Base-by-base conservation (phyloP, 2,113 vertebrate species). In the Grallaria varia region DNA sequence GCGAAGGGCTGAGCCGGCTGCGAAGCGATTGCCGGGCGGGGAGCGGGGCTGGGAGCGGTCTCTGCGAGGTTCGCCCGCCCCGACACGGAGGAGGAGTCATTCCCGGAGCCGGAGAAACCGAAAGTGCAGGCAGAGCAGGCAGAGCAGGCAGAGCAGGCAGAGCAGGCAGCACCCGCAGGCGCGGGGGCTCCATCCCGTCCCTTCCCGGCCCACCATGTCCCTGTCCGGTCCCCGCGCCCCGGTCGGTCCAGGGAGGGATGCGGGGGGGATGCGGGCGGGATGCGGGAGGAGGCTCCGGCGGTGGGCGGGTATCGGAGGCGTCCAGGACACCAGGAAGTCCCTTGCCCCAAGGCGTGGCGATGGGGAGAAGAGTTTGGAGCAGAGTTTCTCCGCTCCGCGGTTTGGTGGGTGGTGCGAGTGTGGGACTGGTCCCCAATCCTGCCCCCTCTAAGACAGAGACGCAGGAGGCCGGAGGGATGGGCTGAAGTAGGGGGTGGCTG, bases 151-250 rank as follows among this genome's bases (percentile, higher is more conserved):
- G 59, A 4, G 6, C 8, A 1, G 30, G 52, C 45, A 10, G 59
- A 4, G 25, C 31, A 5, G 59, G 59, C 5, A 17, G 49, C 6
- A 10, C 19, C 12, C 9, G 19, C 19, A 6, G 4, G 2, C 7
- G 25, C 3, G 35, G 12, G 14, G 33, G 3, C 15, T 3, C 37
- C 3, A 5, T 19, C 5, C 5, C 3, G 6, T 19, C 5, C 5
- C 33, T 12, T 23, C 6, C n/a, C 28, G 2, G 8, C 40, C 19
- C 44, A 3, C 9, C 35, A 56, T 86, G 83, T 63, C 68, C 16
- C 12, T 7, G 40, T 13, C 33, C 50, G 14, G 30, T n/a, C 6
- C 24, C 56, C 9, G 22, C 37, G 4, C 4, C 37, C 15, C 27
- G 62, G 89, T 44, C 20, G 62, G 62, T 44, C 28, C 62, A 31